Percentiles rank a stretch among this genome's conserved stretches.
Conservation (phyloP, 2,888 invertebrate genomes). For the Danaus chrysippus region DNA sequence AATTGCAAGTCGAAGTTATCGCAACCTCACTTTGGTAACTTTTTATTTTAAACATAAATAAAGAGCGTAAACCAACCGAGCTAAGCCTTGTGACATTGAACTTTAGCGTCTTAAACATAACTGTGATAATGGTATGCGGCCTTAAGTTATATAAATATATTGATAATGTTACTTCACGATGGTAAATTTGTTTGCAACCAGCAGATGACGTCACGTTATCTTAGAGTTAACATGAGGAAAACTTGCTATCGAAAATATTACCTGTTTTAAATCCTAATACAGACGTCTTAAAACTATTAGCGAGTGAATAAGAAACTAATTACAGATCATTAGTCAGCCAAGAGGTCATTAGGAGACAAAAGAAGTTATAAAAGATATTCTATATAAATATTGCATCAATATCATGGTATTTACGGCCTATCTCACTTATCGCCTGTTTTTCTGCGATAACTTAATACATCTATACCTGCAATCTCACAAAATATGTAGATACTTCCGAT, state of each 20-base stretch:
- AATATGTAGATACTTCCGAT: neutral
- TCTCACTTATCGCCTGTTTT: slow-evolving; percentile 1
- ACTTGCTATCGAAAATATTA: slow-evolving; percentile 9
- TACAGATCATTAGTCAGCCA: slow-evolving; percentile 16
- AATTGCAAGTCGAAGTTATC: slow-evolving; percentile 5
- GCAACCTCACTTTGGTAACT: neutral
- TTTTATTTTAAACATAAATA: no score
- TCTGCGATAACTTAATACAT: neutral
- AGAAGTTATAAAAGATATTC: slow-evolving; percentile 3
- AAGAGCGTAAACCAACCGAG: neutral
- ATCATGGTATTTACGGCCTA: neutral
- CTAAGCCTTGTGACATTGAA: neutral
- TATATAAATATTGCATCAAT: slow-evolving; percentile 8
- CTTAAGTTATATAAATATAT: neutral
- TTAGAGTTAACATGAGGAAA: slow-evolving; percentile 20
- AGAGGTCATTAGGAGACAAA: slow-evolving; percentile 8
- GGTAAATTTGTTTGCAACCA: slow-evolving; percentile 19
- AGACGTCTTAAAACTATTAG: neutral
- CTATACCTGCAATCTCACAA: neutral
- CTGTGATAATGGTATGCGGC: neutral
- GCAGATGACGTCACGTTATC: slow-evolving; percentile 33
- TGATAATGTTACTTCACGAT: neutral
- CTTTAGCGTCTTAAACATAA: neutral
- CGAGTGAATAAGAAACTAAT: slow-evolving; percentile 15
- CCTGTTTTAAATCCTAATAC: slow-evolving; percentile 1